phyloP scores from a whole-genome alignment of 1,140 invertebrate species.

The Bombus huntii region DNA sequence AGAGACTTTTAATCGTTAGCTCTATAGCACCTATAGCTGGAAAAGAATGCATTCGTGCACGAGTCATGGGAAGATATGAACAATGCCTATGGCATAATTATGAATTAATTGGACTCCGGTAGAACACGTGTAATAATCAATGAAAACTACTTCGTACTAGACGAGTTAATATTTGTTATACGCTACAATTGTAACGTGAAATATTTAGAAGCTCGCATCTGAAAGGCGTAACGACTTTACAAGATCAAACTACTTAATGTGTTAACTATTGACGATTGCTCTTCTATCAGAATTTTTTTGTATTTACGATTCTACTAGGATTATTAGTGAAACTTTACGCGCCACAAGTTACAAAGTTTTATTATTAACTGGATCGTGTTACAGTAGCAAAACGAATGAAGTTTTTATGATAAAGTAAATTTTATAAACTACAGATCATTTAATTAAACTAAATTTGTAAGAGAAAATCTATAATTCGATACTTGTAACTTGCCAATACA shows the following conservation, averaged over 20 bases:
- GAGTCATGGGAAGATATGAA: conserved; percentile 1
- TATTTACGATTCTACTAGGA: neutral
- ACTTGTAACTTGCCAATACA: neutral
- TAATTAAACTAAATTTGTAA: no score
- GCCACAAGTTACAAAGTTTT: no score
- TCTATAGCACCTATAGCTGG: neutral
- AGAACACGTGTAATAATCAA: neutral
- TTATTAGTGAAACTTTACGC: neutral
- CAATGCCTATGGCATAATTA: conserved; percentile 5
- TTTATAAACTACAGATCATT: neutral
- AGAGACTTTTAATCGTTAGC: neutral
- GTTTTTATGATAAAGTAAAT: no score
- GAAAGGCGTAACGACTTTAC: no score
- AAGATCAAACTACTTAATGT: neutral
- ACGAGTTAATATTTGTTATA: neutral
- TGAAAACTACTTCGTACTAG: neutral
- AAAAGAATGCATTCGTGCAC: neutral
- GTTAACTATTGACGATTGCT: neutral
- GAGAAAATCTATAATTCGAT: no score
- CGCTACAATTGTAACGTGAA: neutral
- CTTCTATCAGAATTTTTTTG: no score
- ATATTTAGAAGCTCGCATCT: neutral
- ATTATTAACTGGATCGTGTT: no score
- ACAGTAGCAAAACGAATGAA: no score
- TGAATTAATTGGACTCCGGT: neutral